These are phyloP conservation scores for Myiagra hebetior DNA, from an alignment of 2,113 vertebrate genomes.

Conservation along the genomic window DNA sequence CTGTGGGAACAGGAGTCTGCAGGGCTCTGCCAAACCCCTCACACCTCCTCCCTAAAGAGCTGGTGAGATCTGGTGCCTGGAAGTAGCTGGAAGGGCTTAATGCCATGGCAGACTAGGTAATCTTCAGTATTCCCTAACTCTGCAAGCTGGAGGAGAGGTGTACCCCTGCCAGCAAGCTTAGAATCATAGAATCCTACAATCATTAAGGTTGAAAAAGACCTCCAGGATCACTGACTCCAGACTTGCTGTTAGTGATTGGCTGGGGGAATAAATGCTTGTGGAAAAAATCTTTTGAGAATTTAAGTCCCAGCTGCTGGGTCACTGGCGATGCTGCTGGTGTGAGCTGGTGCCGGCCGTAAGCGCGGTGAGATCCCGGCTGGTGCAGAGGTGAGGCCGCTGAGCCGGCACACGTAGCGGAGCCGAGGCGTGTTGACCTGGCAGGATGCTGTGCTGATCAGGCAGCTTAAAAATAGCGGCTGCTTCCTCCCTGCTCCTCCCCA, in stretches of 20 bases:
- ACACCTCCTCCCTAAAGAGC: fast-evolving
- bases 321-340: not conserved
- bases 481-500: not conserved
- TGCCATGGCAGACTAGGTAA: not conserved
- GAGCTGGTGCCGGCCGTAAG: fast-evolving
- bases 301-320: not conserved
- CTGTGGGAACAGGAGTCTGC: not conserved
- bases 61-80: not conserved
- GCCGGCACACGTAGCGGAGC: not conserved
- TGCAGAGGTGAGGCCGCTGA: not conserved
- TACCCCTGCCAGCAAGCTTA: not conserved
- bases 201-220: not conserved
- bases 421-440: not conserved
- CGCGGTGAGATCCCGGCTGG: fast-evolving
- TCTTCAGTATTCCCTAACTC: not conserved
- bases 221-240: not conserved
- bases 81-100: not conserved
- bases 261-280: not conserved
- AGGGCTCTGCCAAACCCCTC: not conserved
- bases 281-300: not conserved
- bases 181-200: not conserved
- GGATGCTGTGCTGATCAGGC: slow-evolving; percentile 35
- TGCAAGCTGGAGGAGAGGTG: not conserved
- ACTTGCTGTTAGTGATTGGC: not conserved
- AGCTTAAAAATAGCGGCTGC: slow-evolving; percentile 16